Conservation (phyloP, 2,113 vertebrate genomes). For the Tinamus guttatus region DNA sequence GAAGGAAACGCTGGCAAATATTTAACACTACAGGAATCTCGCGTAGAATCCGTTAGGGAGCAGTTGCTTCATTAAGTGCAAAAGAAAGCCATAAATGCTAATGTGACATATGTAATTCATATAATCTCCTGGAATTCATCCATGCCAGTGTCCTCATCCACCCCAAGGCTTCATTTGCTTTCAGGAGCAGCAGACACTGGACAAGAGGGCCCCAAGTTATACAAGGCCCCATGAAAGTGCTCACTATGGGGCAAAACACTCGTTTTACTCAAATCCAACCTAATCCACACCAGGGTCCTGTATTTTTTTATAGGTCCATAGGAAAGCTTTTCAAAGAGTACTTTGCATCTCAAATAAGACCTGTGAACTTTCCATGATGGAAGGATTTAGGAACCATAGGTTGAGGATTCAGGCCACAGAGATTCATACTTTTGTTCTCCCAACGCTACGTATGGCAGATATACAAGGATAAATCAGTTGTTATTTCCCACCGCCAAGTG, state of each 20-base stretch:
- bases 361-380: not conserved
- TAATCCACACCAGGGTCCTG: not conserved
- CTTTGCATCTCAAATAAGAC: not conserved
- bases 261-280: rapidly evolving
- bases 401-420: not conserved
- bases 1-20: not conserved
- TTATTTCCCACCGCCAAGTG: not conserved
- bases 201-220: not conserved
- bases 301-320: not conserved
- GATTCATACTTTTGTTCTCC: not conserved
- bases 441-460: not conserved
- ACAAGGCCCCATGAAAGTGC: not conserved
- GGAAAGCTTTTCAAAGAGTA: not conserved
- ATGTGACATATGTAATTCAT: not conserved
- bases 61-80: not conserved
- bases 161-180: not conserved
- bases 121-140: not conserved
- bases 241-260: not conserved
- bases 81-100: not conserved
- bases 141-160: rapidly evolving
- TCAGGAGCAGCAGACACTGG: rapidly evolving
- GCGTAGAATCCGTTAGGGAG: not conserved
- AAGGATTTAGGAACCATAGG: not conserved
- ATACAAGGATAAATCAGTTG: constrained; percentile 2
- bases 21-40: not conserved